Percentiles rank a stretch among this genome's conserved stretches.
Conservation (phyloP, 2,888 invertebrate species). For the Drosophila mayaguana region DNA sequence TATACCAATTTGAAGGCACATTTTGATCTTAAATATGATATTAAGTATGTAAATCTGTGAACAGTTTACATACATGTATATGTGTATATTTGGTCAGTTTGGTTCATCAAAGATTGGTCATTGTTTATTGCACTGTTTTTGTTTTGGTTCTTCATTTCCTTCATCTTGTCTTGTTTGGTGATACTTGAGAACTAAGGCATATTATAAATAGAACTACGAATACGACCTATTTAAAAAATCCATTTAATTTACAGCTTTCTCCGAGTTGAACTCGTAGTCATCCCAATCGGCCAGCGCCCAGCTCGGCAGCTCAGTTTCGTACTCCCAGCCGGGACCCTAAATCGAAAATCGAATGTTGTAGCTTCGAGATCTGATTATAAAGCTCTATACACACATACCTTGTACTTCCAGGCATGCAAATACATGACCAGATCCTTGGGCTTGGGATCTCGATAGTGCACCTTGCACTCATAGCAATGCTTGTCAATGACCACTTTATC, state of each 20-base stretch:
- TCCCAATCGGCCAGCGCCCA: conserved; percentile 89
- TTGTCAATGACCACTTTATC: conserved; percentile 92
- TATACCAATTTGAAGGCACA: conserved; percentile 58
- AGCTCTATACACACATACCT: conserved; percentile 86
- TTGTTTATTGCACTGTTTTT: conserved; percentile 42
- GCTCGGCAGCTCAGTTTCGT: conserved; percentile 95
- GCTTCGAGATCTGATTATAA: background rate
- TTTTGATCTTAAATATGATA: conserved; percentile 40
- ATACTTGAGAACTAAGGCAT: conserved; percentile 24
- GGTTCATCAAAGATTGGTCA: conserved; percentile 52
- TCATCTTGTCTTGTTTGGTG: conserved; percentile 30
- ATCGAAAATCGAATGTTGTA: conserved; percentile 59
- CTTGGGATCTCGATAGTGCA: conserved; percentile 95
- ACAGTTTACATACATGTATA: conserved; percentile 26
- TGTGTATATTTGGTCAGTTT: conserved; percentile 57
- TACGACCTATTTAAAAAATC: conserved; percentile 6
- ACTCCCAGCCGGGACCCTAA: conserved; percentile 97
- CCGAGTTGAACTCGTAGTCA: conserved; percentile 40
- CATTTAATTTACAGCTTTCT: conserved; percentile 48
- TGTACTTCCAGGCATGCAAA: conserved; percentile 97
- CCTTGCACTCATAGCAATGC: conserved; percentile 97
- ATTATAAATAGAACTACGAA: conserved; percentile 20
- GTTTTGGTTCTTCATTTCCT: conserved; percentile 33
- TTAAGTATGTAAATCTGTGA: conserved; percentile 51
- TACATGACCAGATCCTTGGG: conserved; percentile 97